phyloP scores from a whole-genome alignment of 2,113 vertebrate species.

The Rhinoptilus africanus region DNA sequence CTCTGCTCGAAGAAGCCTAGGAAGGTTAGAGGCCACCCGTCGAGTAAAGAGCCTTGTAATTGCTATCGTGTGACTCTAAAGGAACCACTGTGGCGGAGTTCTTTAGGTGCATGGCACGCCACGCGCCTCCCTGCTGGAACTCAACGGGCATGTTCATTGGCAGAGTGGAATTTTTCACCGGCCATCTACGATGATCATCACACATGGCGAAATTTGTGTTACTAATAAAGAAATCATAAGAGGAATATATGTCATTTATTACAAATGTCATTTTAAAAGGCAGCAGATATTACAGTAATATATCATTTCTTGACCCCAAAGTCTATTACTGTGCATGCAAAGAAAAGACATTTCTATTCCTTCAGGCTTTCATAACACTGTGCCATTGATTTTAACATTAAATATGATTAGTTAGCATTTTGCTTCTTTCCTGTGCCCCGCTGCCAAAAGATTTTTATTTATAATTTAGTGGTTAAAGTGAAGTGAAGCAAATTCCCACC shows the following conservation, averaged over 20 bases:
- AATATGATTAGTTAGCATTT: constrained; percentile 68
- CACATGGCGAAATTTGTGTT: constrained; percentile 31
- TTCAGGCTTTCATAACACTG: constrained; percentile 34
- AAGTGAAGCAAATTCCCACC: background rate
- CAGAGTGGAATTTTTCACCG: constrained; percentile 4
- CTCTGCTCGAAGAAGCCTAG: background rate
- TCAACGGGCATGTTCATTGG: background rate
- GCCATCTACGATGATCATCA: constrained; percentile 1
- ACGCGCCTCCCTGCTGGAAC: background rate
- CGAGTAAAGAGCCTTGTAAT: background rate
- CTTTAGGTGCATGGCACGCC: background rate
- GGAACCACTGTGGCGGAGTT: background rate
- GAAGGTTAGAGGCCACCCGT: background rate
- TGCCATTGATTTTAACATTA: constrained; percentile 65
- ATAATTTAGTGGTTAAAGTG: constrained; percentile 49
- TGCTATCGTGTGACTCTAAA: background rate
- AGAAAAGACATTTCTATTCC: constrained; percentile 50
- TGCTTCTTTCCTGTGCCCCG: constrained; percentile 8
- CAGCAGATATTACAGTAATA: constrained; percentile 32
- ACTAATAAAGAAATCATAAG: constrained; percentile 54
- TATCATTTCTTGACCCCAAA: constrained; percentile 19
- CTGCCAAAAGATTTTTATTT: constrained; percentile 49
- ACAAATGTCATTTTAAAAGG: constrained; percentile 37
- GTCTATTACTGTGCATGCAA: background rate
- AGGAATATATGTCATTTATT: constrained; percentile 18